These are phyloP conservation scores for Busseola fusca DNA, from an alignment of 2,888 invertebrate genomes.

Conservation along the genomic window DNA sequence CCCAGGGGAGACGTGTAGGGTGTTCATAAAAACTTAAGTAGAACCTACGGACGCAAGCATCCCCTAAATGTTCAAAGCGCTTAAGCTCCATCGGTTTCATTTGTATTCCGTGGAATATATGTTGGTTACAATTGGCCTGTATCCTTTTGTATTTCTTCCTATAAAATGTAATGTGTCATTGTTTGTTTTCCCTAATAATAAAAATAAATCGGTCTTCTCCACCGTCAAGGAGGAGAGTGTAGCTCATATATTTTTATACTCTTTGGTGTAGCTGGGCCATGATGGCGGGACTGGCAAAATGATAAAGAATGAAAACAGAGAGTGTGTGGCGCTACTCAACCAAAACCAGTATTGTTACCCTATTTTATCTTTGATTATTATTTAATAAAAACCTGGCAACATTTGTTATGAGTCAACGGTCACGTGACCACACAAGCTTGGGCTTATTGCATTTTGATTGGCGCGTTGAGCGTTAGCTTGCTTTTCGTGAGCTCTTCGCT, in stretches of 20 bases:
- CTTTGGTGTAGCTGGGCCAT: too few species aligned
- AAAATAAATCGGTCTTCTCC: background rate
- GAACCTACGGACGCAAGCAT: too few species aligned
- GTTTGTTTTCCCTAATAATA: too few species aligned
- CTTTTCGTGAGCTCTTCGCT: constrained; percentile 72
- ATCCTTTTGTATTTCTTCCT: too few species aligned
- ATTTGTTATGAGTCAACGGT: constrained; percentile 79
- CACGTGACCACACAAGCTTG: constrained; percentile 86
- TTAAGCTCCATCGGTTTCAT: background rate
- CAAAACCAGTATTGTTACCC: constrained; percentile 11
- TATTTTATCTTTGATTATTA: too few species aligned
- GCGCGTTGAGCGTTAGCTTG: constrained; percentile 70
- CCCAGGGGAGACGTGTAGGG: too few species aligned
- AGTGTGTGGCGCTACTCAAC: background rate
- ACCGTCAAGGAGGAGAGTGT: background rate
- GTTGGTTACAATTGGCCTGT: too few species aligned
- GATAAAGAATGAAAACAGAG: background rate
- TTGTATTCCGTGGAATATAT: too few species aligned
- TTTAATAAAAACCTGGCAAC: constrained; percentile 68
- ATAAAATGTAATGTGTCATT: too few species aligned
- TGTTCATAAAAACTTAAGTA: too few species aligned
- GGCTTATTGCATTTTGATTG: constrained; percentile 77
- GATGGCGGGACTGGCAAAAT: background rate
- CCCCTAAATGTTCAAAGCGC: background rate
- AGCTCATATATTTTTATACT: too few species aligned